Conservation (phyloP, 2,888 invertebrate species). For the Vannuccia rotundouncinata region DNA sequence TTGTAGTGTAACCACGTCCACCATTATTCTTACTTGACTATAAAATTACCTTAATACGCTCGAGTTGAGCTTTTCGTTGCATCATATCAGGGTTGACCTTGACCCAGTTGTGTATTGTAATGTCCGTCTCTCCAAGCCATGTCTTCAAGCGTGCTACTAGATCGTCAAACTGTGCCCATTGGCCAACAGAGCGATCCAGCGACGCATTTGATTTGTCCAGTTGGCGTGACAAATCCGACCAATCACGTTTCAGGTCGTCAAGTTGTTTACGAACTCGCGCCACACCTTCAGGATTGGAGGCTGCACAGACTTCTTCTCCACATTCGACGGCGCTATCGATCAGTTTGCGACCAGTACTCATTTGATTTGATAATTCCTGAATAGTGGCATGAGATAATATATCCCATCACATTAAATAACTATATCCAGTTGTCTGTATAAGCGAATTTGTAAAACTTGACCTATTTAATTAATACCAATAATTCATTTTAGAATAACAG, state of each 20-base stretch:
- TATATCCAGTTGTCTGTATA: no score
- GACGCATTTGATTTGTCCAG: not conserved
- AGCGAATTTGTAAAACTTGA: no score
- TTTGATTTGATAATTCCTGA: not conserved
- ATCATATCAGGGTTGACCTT: not conserved
- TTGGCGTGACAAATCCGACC: not conserved
- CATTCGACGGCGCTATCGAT: not conserved
- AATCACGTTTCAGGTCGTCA: not conserved
- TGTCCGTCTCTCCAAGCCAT: not conserved
- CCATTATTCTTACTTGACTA: not conserved
- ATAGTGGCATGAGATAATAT: not conserved
- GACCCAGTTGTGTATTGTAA: not conserved
- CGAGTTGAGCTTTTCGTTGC: not conserved
- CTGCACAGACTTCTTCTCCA: not conserved
- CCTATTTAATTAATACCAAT: no score
- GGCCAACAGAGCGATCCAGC: not conserved
- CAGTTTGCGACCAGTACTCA: not conserved
- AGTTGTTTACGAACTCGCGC: not conserved
- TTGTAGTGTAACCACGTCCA: no score
- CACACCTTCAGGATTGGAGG: not conserved
- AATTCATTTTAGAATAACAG: no score
- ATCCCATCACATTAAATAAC: not conserved
- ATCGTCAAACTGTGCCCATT: conserved; percentile 5
- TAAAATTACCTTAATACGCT: not conserved
- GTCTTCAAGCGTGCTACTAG: not conserved